Base-by-base conservation (phyloP, 2,113 vertebrate genomes). In the Pristiophorus japonicus region DNA sequence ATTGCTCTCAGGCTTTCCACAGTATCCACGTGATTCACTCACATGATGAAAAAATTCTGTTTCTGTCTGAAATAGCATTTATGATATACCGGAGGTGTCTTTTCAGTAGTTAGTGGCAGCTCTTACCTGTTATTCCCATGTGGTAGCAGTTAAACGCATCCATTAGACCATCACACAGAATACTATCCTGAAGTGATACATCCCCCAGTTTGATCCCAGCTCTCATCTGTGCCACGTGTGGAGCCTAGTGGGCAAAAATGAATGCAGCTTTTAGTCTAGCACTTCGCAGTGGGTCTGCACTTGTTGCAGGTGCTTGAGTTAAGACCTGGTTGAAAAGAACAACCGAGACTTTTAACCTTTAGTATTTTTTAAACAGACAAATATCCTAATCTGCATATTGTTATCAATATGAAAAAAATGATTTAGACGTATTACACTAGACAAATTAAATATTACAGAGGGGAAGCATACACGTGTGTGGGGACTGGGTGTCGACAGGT, bases 81-180 rank as follows among this genome's bases (percentile, higher is more conserved):
- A 45, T 16, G 47, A 18, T 70, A 1, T 7, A 7, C 38, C 24
- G 0, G 27, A 70, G 67, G 8, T 30, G 8, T 51, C 4, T 18
- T 18, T n/a, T 18, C 16, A 14, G 10, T 18, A n/a, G 3, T n/a
- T 45, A 63, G 27, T 12, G 62, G 62, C 51, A 84, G 27, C 27
- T 42, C 97, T 97, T 96, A 99, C 99, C 99, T 95, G 99, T 99
- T 78, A 99, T 96, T 94, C 99, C 99, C 99, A 99, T 99, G 95
- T 99, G 99, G 96, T 98, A 99, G 67, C 97, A 96, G 95, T 99
- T 98, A 96, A 99, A 99, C 0, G 98, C 99, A 88, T 99, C 99
- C 0, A 97, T 99, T 65, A 99, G 98, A 38, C 99, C 99, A 59
- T 99, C 99, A 0, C 97, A 96, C 95, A 99, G 97, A 45, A 99